Base-by-base conservation (phyloP, 2,888 invertebrate genomes). In the Caradrina clavipalpis region DNA sequence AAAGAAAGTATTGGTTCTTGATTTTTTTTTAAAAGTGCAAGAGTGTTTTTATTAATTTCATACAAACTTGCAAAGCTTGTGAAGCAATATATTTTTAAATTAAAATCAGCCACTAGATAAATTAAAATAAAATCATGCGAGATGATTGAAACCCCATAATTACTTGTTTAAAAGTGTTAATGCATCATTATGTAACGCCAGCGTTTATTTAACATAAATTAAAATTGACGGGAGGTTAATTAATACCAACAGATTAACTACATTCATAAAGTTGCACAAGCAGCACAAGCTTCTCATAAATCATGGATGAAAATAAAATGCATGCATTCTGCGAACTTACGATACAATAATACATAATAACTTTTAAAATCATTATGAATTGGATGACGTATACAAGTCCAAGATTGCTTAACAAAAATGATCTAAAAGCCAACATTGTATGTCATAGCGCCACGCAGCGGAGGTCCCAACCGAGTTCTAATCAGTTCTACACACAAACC, bases 401-500 rank as follows among this genome's bases (percentile, higher is more conserved):
- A 61, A 66, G 67, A 69, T 78, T 75, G 55, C 73, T 70, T 80
- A 85, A 89, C 81, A 76, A 86, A 88, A 81, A 74, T 86, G 78
- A 83, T 80, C 77, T 81, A 79, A 83, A 86, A 87, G 78, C 80
- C 80, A 83, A 86, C 84, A 84, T 67, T 73, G 79, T 80, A 76
- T 80, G 81, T 82, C 88, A 59, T 79, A 95, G 95, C 95, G 95
- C 95, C 95, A 92, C 94, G 75, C 92, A 80, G 89, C 82, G 95
- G 95, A 91, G 95, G 94, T 94, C 94, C 86, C 87, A 83, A 67
- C 78, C 76, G 76, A 70, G 76, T 86, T 88, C 95, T 96, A 96
- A 95, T 94, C 90, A 92, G 84, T 92, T 87, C 84, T 81, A 88
- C 91, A 95, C 90, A 96, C 92, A 92, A 80, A 76, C 71, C 78